Conservation (phyloP, 2,797 vertebrate genomes). For the Balearica regulorum region DNA sequence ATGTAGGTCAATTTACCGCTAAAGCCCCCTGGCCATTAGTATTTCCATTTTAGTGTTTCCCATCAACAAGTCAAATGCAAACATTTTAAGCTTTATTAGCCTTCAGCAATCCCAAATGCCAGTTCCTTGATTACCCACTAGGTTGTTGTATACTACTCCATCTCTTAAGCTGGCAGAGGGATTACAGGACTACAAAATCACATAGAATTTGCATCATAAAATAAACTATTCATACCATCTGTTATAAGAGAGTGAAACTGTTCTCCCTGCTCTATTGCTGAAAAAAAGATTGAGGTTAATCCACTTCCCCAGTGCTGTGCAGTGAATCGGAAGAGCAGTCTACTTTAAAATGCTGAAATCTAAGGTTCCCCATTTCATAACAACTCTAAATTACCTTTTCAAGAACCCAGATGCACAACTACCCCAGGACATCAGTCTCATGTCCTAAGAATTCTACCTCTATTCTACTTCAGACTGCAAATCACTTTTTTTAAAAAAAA, state of each 20-base stretch:
- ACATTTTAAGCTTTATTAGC: background rate
- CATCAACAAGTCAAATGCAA: conserved; percentile 1
- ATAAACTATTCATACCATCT: background rate
- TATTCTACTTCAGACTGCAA: background rate
- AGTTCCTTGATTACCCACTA: background rate
- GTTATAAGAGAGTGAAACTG: background rate
- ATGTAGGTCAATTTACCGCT: background rate
- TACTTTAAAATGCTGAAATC: background rate
- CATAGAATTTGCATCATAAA: conserved; percentile 14
- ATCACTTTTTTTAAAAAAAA: background rate
- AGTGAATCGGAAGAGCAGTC: background rate
- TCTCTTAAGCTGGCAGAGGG: background rate
- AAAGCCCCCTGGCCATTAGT: background rate
- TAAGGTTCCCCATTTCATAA: background rate
- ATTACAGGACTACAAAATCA: conserved; percentile 13
- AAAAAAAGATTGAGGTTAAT: background rate
- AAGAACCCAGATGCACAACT: background rate
- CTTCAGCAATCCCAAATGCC: conserved; percentile 6
- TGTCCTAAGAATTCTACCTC: background rate
- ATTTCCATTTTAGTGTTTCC: background rate
- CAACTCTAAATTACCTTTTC: background rate
- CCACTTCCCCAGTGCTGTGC: background rate
- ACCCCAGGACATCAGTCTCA: background rate
- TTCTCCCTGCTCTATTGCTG: background rate
- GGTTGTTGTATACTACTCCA: background rate